Conservation (phyloP, 2,113 vertebrate species). For the Triplophysa dalaica region DNA sequence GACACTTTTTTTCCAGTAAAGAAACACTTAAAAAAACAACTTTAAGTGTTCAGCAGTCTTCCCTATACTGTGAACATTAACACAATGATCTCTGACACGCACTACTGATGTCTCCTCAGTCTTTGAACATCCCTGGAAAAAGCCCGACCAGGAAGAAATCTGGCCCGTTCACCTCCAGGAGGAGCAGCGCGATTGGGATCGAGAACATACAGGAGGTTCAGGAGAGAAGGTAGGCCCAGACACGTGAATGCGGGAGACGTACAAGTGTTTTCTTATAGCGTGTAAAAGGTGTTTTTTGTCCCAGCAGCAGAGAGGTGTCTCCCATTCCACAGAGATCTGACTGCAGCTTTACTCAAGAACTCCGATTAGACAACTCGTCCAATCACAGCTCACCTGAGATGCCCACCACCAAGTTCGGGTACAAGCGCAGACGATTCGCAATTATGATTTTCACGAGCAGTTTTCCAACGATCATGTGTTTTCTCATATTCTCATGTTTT, state of each 20-base stretch:
- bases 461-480: too few species aligned
- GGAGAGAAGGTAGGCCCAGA: constrained; percentile 83
- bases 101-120: constrained; percentile 70
- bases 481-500: neutral
- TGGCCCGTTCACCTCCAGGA: constrained; percentile 86
- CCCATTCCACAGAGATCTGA: constrained; percentile 82
- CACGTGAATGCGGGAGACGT: neutral
- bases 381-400: constrained; percentile 93
- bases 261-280: too few species aligned
- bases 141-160: constrained; percentile 95
- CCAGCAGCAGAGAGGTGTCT: constrained; percentile 80
- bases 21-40: too few species aligned
- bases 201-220: constrained; percentile 98
- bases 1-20: too few species aligned
- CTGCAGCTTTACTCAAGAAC: constrained; percentile 77
- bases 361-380: constrained; percentile 83
- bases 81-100: neutral
- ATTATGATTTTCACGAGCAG: too few species aligned
- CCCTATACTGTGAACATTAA: too few species aligned
- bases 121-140: constrained; percentile 93
- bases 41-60: too few species aligned
- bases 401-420: constrained; percentile 87
- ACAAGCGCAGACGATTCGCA: constrained; percentile 14
- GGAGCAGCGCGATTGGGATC: constrained; percentile 95
- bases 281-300: neutral